Evolutionary conservation across 2,797 vertebrate species (phyloP).

Genomic region (Falco berigora): DNA sequence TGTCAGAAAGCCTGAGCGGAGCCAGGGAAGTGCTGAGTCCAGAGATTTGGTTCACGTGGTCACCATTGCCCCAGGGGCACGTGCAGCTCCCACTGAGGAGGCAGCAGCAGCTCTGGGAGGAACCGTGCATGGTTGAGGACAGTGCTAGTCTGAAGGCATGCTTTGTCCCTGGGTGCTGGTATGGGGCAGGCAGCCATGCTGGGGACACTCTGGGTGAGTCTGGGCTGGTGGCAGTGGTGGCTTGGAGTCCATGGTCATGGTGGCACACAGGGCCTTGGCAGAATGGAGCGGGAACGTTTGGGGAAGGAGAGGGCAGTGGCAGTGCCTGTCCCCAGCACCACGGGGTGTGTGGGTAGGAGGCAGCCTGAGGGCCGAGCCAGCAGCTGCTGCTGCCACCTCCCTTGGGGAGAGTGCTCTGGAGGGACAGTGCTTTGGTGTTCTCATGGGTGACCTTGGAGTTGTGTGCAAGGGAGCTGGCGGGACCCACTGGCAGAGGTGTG

Average conservation of each 20-base stretch:
- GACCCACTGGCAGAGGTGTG: not conserved
- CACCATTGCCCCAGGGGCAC: accelerated
- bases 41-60: not conserved
- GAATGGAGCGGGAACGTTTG: accelerated
- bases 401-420: accelerated
- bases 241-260: not conserved
- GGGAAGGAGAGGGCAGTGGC: not conserved
- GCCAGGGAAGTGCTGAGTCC: not conserved
- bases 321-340: not conserved
- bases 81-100: not conserved
- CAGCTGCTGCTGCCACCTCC: not conserved
- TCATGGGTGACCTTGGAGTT: accelerated
- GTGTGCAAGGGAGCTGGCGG: not conserved
- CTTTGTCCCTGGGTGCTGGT: not conserved
- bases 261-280: accelerated
- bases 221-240: accelerated
- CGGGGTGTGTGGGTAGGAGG: accelerated
- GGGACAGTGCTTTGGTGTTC: not conserved
- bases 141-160: accelerated
- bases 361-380: not conserved
- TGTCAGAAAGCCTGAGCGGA: not conserved
- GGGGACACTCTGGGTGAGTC: not conserved
- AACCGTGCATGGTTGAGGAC: accelerated
- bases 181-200: accelerated
- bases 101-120: accelerated